These are phyloP conservation scores for Alcis repandata DNA, from an alignment of 2,888 invertebrate species.

Conservation along the genomic window DNA sequence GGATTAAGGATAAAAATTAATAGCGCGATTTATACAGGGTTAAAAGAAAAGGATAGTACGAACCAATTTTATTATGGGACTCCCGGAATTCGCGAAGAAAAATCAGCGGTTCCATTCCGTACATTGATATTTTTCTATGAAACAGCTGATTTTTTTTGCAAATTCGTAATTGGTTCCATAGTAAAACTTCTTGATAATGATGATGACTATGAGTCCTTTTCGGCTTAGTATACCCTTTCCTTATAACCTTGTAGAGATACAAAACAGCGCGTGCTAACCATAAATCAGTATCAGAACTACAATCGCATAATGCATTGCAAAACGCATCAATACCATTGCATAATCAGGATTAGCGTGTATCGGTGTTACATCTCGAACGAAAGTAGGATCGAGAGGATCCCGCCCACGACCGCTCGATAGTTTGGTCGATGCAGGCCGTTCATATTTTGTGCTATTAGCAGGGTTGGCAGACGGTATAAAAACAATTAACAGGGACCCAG, in stretches of 20 bases:
- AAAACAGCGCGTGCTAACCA: constrained; percentile 5
- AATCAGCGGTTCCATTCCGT: too few species aligned
- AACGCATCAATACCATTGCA: constrained; percentile 43
- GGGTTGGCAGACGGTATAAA: constrained; percentile 1
- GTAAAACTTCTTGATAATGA: too few species aligned
- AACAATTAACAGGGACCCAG: background rate
- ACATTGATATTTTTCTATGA: too few species aligned
- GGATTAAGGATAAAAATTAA: constrained; percentile 2
- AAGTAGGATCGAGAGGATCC: constrained; percentile 46
- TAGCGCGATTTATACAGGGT: background rate
- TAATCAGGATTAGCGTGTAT: constrained; percentile 46
- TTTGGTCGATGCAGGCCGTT: constrained; percentile 28
- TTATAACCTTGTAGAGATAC: too few species aligned
- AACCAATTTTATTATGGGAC: too few species aligned
- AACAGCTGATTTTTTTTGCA: too few species aligned
- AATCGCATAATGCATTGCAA: constrained; percentile 37
- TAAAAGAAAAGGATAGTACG: too few species aligned
- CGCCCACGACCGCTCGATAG: constrained; percentile 40
- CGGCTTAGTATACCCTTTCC: too few species aligned
- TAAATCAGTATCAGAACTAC: constrained; percentile 20
- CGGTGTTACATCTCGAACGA: constrained; percentile 43
- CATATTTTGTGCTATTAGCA: constrained; percentile 28
- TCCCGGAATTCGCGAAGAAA: too few species aligned
- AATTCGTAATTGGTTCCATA: too few species aligned
- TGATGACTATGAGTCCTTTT: too few species aligned